A percentile compares a stretch with the other conserved stretches of the same genome.
These are phyloP conservation scores for Myrmecophaga tridactyla DNA, from an alignment of 2,113 vertebrate species.

Conservation along the genomic window DNA sequence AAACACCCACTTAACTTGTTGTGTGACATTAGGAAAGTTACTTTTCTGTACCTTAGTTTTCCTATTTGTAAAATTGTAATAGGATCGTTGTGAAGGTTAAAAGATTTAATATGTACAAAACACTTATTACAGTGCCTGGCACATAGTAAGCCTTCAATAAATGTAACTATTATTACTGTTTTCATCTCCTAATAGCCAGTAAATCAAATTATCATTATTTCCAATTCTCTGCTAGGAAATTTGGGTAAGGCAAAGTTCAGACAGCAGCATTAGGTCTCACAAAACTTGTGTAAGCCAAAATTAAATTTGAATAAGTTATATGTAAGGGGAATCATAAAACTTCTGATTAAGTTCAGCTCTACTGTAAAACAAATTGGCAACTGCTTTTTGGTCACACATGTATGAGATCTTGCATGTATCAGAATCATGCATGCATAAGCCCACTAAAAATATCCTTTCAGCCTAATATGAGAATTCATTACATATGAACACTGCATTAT, in stretches of 20 bases:
- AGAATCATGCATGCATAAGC: not conserved
- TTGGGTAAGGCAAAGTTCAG: slow-evolving; percentile 42
- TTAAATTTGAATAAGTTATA: slow-evolving; percentile 51
- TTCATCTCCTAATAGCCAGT: not conserved
- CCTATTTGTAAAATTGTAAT: slow-evolving; percentile 19
- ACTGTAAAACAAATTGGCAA: not conserved
- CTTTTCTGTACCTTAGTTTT: slow-evolving; percentile 56
- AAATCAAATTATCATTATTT: slow-evolving; percentile 36
- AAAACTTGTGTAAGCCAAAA: slow-evolving; percentile 42
- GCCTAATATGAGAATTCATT: not conserved
- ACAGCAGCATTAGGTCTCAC: not conserved
- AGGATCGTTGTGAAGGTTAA: not conserved
- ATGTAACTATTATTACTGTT: not conserved
- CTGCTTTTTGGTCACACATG: not conserved
- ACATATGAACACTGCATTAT: too few species aligned
- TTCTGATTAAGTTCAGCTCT: slow-evolving; percentile 40
- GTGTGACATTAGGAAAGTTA: slow-evolving; percentile 53
- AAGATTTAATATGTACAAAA: slow-evolving; percentile 6
- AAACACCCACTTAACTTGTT: too few species aligned
- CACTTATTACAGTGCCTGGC: not conserved
- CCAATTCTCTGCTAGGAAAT: slow-evolving; percentile 35
- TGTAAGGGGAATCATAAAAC: slow-evolving; percentile 9
- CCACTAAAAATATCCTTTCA: not conserved
- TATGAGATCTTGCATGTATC: not conserved
- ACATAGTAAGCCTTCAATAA: not conserved